Base-by-base conservation (phyloP, 2,113 vertebrate species). In the Cynoglossus semilaevis region DNA sequence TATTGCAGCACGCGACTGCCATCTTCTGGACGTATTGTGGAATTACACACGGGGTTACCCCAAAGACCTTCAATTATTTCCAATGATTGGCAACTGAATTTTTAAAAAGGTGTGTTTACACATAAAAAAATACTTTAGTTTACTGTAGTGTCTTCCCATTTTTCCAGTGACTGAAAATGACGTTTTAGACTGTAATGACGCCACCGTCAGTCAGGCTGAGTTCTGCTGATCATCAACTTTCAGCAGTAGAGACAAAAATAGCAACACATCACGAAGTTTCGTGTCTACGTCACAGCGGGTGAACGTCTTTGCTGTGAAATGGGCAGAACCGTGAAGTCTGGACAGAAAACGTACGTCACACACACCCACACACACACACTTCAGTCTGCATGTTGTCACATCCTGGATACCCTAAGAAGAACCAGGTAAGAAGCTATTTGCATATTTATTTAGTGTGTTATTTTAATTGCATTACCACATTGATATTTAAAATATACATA, bases 331-430 rank as follows among this genome's bases (percentile, higher is more conserved):
- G 9, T 34, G 19, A 4, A 37, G 43, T 50, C 37, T 65, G 50
- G 49, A 48, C 49, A 51, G 35, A 48, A 29, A 50, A 41, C 48
- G 22, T 34, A 7, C 48, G 35, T 53, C 44, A 43, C 41, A 51
- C 35, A 22, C 17, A 22, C 80, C 61, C 79, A 72, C n/a, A n/a
- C n/a, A n/a, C n/a, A n/a, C n/a, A n/a, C n/a, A n/a, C 70, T 85
- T 8, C 45, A 73, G 53, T 17, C 44, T 61, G 51, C 42, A 57
- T 36, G 67, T 16, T 40, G 48, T 57, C 44, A 62, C 67, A 48
- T 55, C 34, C 55, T 13, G 40, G 41, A 51, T 18, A 18, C 43
- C 53, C 46, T 15, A 22, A 55, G 16, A 67, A 62, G 5, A 67
- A 61, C 42, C 9, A 65, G 29, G 80, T 80, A 76, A 70, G 75